These are phyloP conservation scores for Campoplex nolae DNA, from an alignment of 2,888 invertebrate genomes.

Conservation along the genomic window DNA sequence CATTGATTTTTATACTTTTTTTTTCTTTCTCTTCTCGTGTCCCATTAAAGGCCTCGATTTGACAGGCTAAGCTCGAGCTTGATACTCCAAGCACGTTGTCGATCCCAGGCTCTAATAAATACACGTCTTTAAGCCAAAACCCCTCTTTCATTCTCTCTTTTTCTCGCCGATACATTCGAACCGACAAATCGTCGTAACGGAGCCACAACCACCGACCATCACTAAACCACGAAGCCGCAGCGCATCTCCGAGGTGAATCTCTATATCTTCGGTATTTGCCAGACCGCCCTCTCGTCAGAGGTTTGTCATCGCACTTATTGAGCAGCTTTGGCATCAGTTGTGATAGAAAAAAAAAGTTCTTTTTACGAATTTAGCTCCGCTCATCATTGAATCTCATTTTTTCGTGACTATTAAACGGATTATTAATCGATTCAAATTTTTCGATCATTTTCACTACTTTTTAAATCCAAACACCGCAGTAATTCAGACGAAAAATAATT, in stretches of 20 bases:
- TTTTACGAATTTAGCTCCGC: not conserved
- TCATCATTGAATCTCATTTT: not conserved
- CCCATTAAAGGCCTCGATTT: not conserved
- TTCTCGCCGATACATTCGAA: not conserved
- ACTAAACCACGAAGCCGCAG: conserved; percentile 32
- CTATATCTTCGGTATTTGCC: conserved; percentile 67
- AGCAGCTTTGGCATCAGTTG: conserved; percentile 54
- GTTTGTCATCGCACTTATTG: conserved; percentile 39
- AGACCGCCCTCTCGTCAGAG: conserved; percentile 62
- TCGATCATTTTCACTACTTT: not conserved
- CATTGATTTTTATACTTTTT: conserved; percentile 10
- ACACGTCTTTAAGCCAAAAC: conserved; percentile 72
- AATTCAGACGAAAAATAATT: not conserved
- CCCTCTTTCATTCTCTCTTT: not conserved
- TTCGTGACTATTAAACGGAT: not conserved
- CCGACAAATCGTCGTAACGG: conserved; percentile 23
- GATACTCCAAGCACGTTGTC: conserved; percentile 39
- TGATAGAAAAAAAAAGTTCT: not conserved
- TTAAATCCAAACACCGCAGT: not conserved
- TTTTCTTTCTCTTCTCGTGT: conserved; percentile 4
- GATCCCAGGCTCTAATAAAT: conserved; percentile 73
- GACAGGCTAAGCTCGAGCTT: conserved; percentile 1
- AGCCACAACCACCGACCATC: conserved; percentile 25
- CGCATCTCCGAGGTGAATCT: conserved; percentile 63
- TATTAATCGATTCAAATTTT: not conserved